A percentile compares a stretch with the other conserved stretches of the same genome.
These are phyloP conservation scores for Ennomos quercinarius DNA, from an alignment of 2,888 invertebrate species.

Conservation along the genomic window DNA sequence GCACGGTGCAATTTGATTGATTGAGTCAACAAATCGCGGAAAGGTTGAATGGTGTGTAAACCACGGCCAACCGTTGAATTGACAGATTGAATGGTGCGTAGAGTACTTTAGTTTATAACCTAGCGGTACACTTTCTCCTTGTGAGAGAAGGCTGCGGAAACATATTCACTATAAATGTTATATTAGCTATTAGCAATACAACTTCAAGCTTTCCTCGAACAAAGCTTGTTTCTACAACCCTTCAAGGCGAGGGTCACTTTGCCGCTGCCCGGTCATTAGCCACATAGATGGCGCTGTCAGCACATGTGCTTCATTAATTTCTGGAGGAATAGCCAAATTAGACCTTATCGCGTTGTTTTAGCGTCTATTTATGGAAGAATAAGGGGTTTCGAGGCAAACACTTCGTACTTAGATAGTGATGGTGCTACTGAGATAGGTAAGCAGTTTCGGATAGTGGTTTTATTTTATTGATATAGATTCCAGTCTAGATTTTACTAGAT, in stretches of 20 bases:
- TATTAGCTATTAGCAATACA: background rate
- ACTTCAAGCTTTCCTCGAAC: slow-evolving; percentile 20
- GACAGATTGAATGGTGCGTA: too few species aligned
- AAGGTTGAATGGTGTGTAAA: too few species aligned
- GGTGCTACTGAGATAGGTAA: slow-evolving; percentile 13
- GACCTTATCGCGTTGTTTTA: slow-evolving; percentile 46
- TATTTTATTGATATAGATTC: too few species aligned
- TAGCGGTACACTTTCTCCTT: too few species aligned
- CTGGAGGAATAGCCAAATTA: slow-evolving; percentile 56
- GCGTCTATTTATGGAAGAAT: slow-evolving; percentile 34
- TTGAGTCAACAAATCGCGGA: too few species aligned
- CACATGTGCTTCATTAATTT: slow-evolving; percentile 64
- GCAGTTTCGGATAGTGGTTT: background rate
- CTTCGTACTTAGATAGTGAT: slow-evolving; percentile 13
- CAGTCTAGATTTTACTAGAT: too few species aligned
- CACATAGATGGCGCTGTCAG: slow-evolving; percentile 59
- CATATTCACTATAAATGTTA: too few species aligned
- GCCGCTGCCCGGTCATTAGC: slow-evolving; percentile 56
- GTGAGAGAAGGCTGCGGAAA: too few species aligned
- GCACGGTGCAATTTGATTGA: too few species aligned
- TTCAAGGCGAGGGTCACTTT: slow-evolving; percentile 44
- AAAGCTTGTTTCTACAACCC: slow-evolving; percentile 42
- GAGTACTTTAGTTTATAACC: too few species aligned
- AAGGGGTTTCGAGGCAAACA: slow-evolving; percentile 14
- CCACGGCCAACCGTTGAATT: too few species aligned